These are phyloP conservation scores for Drosophila pectinifera DNA, from an alignment of 1,140 invertebrate genomes.

Conservation along the genomic window DNA sequence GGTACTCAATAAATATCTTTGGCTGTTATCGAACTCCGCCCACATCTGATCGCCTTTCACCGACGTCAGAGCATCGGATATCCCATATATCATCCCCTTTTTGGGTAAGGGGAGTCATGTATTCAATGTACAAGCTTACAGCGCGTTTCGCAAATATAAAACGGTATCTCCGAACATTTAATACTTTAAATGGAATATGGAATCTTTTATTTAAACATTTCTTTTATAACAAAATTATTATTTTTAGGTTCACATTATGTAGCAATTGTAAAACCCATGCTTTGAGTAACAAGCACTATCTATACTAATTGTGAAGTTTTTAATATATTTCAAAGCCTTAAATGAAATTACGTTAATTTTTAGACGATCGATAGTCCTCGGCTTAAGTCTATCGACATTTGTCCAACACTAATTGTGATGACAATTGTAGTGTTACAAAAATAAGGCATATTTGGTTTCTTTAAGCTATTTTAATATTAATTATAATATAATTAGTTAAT, in stretches of 20 bases:
- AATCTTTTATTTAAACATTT: background rate
- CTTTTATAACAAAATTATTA: background rate
- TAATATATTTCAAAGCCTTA: too few species aligned
- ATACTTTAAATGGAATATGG: background rate
- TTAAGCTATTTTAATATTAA: background rate
- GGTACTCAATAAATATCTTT: conserved; percentile 33
- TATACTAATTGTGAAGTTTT: too few species aligned
- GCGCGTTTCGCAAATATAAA: conserved; percentile 17
- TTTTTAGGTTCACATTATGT: too few species aligned
- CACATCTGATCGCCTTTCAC: conserved; percentile 49
- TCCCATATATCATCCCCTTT: conserved; percentile 51
- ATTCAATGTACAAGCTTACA: conserved; percentile 31
- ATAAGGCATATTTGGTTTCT: too few species aligned
- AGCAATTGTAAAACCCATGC: too few species aligned
- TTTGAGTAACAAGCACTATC: too few species aligned
- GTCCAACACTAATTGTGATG: background rate
- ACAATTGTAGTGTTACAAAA: too few species aligned
- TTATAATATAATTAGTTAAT: background rate
- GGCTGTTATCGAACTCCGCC: conserved; percentile 43
- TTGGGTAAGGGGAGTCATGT: conserved; percentile 30
- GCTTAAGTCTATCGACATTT: background rate
- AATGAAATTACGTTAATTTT: too few species aligned
- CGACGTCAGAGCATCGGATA: conserved; percentile 49
- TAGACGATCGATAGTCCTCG: background rate
- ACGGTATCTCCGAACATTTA: too few species aligned